phyloP scores from a whole-genome alignment of 2,113 vertebrate genomes.

The Rhineura floridana region DNA sequence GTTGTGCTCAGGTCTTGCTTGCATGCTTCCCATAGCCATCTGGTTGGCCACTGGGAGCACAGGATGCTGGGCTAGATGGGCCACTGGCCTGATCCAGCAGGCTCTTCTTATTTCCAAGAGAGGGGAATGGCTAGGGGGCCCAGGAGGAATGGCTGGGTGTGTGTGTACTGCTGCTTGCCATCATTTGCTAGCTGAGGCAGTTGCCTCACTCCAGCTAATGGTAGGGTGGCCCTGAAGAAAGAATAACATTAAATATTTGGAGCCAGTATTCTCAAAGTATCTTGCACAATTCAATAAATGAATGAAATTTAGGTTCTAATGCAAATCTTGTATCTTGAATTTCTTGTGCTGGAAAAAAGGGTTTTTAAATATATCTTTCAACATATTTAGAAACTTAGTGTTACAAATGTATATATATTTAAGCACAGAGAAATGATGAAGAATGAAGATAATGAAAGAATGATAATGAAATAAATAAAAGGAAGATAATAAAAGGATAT shows the following conservation, averaged over 20 bases:
- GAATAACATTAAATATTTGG: not conserved
- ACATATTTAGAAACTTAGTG: not conserved
- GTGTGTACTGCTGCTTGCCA: too few species aligned
- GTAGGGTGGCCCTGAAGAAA: too few species aligned
- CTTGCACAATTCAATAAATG: not conserved
- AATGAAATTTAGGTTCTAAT: not conserved
- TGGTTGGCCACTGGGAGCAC: too few species aligned
- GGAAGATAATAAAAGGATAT: not conserved
- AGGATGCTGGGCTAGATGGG: too few species aligned
- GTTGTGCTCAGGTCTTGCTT: too few species aligned
- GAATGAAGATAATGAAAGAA: not conserved
- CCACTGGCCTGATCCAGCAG: too few species aligned
- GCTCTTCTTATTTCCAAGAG: too few species aligned
- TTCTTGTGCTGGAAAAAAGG: not conserved
- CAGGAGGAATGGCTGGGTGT: too few species aligned
- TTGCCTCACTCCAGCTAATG: too few species aligned
- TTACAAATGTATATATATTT: not conserved
- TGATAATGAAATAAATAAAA: not conserved
- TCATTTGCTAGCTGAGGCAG: too few species aligned
- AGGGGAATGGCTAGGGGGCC: too few species aligned
- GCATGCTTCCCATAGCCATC: too few species aligned
- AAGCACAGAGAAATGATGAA: conserved; percentile 18
- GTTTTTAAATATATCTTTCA: not conserved
- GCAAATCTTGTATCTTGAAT: not conserved
- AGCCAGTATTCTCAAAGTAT: not conserved